Evolutionary conservation across 2,113 vertebrate species (phyloP).

Genomic region (Bufo gargarizans): DNA sequence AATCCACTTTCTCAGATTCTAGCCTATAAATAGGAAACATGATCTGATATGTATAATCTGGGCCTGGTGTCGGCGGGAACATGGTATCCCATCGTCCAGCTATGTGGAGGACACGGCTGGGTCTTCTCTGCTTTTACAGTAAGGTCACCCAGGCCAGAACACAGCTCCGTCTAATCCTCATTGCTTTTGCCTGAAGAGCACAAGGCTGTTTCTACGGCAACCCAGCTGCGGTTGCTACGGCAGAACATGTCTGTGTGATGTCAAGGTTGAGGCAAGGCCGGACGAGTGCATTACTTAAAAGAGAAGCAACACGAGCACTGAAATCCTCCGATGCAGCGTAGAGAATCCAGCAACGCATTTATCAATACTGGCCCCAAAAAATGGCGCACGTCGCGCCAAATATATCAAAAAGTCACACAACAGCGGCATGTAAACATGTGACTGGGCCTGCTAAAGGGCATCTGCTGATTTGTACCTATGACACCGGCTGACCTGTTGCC

Average conservation of each 20-base stretch:
- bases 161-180: conserved; percentile 73
- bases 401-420: too few relatives aligned
- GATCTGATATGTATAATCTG: not conserved
- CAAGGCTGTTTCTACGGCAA: conserved; percentile 80
- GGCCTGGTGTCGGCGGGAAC: conserved; percentile 14
- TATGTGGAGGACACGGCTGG: conserved; percentile 64
- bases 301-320: conserved; percentile 43
- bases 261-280: conserved; percentile 71
- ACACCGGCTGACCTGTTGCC: too few relatives aligned
- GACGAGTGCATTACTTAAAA: conserved; percentile 63
- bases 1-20: not conserved
- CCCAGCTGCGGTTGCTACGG: conserved; percentile 74
- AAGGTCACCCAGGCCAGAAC: conserved; percentile 73
- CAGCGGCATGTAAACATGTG: too few relatives aligned
- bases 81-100: conserved; percentile 57
- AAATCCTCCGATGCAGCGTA: too few relatives aligned
- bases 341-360: too few relatives aligned
- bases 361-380: too few relatives aligned
- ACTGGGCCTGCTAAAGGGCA: too few relatives aligned
- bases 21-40: not conserved
- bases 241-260: conserved; percentile 68
- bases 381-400: too few relatives aligned
- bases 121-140: conserved; percentile 66
- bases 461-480: too few relatives aligned
- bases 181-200: conserved; percentile 73